Evolutionary conservation across 2,113 vertebrate genomes (phyloP).

Genomic region (Lichenostomus cassidix): DNA sequence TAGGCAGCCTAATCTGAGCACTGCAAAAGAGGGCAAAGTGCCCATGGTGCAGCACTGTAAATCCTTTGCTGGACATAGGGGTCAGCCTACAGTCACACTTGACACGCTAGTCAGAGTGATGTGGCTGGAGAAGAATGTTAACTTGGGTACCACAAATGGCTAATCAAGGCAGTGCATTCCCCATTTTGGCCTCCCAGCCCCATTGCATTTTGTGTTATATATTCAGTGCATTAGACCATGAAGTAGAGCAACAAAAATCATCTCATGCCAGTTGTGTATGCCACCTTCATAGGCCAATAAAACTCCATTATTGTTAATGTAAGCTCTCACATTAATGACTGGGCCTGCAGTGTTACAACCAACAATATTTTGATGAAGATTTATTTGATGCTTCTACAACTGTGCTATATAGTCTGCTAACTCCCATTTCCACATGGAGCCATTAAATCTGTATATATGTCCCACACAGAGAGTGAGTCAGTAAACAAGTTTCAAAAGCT

Average conservation of each 20-base stretch:
- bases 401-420: background rate
- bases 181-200: background rate
- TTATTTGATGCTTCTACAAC: background rate
- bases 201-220: background rate
- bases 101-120: accelerated
- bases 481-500: slow-evolving; percentile 45
- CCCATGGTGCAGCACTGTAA: background rate
- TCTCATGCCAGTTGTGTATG: accelerated
- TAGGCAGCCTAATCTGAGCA: background rate
- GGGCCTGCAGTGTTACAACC: background rate
- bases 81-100: background rate
- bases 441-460: slow-evolving; percentile 8
- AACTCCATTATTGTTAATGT: background rate
- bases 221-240: background rate
- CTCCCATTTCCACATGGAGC: background rate
- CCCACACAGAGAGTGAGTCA: background rate
- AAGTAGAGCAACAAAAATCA: background rate
- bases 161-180: background rate
- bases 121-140: background rate
- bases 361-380: background rate
- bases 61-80: background rate
- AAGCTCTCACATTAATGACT: background rate
- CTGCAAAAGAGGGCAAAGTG: background rate
- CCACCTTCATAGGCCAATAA: background rate
- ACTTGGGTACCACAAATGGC: background rate